phyloP scores from a whole-genome alignment of 2,113 vertebrate species.

The Condylura cristata region DNA sequence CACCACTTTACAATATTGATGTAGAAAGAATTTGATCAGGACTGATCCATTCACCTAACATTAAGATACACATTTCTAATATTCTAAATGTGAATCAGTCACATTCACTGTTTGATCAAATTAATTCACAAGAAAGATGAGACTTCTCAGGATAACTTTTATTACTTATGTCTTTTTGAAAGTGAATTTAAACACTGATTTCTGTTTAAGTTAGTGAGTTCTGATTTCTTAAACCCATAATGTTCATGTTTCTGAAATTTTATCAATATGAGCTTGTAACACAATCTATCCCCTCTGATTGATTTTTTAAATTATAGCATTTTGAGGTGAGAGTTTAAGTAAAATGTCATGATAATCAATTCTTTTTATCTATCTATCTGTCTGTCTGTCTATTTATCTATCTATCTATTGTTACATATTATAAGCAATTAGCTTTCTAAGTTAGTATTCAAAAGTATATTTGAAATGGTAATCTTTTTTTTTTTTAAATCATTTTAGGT shows the following conservation, averaged over 20 bases:
- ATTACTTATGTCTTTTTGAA: neutral
- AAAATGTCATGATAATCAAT: neutral
- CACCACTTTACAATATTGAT: too few relatives aligned
- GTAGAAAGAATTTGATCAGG: neutral
- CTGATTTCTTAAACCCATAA: neutral
- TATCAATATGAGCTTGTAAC: neutral
- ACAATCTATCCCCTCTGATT: neutral
- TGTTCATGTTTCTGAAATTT: neutral
- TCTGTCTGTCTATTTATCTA: too few relatives aligned
- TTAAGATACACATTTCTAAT: neutral
- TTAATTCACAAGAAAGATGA: neutral
- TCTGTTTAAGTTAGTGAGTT: neutral
- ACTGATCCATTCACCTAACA: neutral
- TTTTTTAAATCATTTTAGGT: conserved; percentile 85
- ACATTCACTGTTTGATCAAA: neutral
- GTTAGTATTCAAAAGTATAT: neutral
- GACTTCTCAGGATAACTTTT: neutral
- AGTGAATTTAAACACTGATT: neutral
- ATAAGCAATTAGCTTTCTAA: neutral
- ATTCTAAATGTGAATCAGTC: neutral
- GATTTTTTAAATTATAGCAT: neutral
- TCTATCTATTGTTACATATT: too few relatives aligned
- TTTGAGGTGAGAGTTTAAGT: neutral
- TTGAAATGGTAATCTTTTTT: conserved; percentile 2
- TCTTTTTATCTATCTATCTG: neutral